Evolutionary conservation across 2,797 vertebrate species (phyloP).

Genomic region (Poecilia velifera): DNA sequence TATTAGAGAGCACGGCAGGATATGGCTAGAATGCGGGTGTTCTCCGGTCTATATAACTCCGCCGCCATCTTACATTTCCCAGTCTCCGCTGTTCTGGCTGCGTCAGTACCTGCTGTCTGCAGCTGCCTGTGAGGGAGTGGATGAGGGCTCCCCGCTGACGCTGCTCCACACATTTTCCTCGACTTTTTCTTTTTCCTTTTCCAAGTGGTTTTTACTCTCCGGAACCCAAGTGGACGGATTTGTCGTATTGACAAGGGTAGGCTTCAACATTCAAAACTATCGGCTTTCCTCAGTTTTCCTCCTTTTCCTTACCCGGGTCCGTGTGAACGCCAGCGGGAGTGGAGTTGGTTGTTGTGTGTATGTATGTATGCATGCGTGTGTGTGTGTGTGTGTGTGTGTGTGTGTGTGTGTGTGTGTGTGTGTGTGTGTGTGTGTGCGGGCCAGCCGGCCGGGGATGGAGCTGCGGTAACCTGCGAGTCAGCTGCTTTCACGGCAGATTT

Average conservation of each 20-base stretch:
- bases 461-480: conserved; percentile 45
- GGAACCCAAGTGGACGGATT: conserved; percentile 72
- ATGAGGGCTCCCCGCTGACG: conserved; percentile 71
- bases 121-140: conserved; percentile 61
- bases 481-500: conserved; percentile 58
- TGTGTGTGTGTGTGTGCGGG: neutral
- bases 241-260: conserved; percentile 79
- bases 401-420: neutral
- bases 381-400: conserved; percentile 14
- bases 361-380: neutral
- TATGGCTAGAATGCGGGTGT: conserved; percentile 70
- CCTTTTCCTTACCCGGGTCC: conserved; percentile 33
- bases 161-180: conserved; percentile 53
- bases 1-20: conserved; percentile 74
- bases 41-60: conserved; percentile 78
- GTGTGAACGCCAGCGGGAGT: conserved; percentile 41
- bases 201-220: conserved; percentile 63
- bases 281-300: conserved; percentile 30
- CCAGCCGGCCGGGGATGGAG: conserved; percentile 58
- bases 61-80: conserved; percentile 87
- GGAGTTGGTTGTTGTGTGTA: conserved; percentile 53
- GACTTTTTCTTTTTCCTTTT: conserved; percentile 51
- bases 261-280: conserved; percentile 56
- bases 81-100: conserved; percentile 65
- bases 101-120: neutral